Evolutionary conservation across 2,797 vertebrate genomes (phyloP).

Genomic region (Ctenopoma multispine): DNA sequence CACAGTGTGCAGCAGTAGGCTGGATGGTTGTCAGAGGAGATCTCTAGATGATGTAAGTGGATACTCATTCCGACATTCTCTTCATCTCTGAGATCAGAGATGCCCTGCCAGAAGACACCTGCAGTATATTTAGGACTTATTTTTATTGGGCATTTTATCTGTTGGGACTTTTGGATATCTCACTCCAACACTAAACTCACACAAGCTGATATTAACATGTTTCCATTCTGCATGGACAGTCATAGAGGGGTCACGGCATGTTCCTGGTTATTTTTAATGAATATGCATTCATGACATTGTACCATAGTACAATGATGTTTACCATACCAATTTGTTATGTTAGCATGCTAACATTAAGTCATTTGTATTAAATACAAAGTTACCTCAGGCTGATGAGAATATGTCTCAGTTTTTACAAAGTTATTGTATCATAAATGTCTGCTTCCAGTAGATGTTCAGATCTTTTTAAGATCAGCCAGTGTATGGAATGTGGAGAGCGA

Average conservation of each 20-base stretch:
- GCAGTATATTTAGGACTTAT: constrained; percentile 28
- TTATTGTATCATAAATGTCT: too few relatives aligned
- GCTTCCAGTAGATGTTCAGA: too few relatives aligned
- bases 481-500: too few relatives aligned
- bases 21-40: constrained; percentile 34
- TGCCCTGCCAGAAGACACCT: constrained; percentile 19
- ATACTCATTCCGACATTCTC: constrained; percentile 31
- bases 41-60: constrained; percentile 32
- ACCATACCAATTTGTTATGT: too few relatives aligned
- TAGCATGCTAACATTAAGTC: too few relatives aligned
- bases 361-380: too few relatives aligned
- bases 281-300: too few relatives aligned
- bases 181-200: not conserved
- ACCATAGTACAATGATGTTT: too few relatives aligned
- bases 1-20: constrained; percentile 23
- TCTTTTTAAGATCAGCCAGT: too few relatives aligned
- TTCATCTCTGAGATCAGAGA: constrained; percentile 45
- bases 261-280: too few relatives aligned
- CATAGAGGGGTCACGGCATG: not conserved
- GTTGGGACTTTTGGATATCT: constrained; percentile 6
- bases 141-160: constrained; percentile 44
- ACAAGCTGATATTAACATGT: not conserved
- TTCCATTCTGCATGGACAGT: not conserved
- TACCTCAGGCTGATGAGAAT: too few relatives aligned
- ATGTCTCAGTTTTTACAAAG: too few relatives aligned